Evolutionary conservation across 2,113 vertebrate genomes (phyloP).

Genomic region (Ochotona princeps): DNA sequence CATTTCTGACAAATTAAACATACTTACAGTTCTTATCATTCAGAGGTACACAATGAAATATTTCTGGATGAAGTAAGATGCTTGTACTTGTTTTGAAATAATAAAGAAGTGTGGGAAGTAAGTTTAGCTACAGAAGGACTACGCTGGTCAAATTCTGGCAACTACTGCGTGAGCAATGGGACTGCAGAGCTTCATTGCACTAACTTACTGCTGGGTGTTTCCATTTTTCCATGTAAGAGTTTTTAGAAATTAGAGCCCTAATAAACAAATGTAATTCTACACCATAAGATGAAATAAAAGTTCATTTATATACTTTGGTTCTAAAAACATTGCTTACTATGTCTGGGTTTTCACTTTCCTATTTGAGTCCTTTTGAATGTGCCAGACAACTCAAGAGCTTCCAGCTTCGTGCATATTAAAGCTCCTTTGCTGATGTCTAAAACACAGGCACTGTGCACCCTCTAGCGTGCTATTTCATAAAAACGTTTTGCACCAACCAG

Average conservation of each 20-base stretch:
- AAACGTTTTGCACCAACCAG: neutral
- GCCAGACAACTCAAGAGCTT: neutral
- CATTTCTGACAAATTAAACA: neutral
- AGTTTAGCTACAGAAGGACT: neutral
- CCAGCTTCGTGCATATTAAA: neutral
- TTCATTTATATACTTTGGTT: neutral
- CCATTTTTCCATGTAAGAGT: neutral
- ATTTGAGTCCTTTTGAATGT: neutral
- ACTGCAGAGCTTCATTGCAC: neutral
- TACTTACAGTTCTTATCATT: neutral
- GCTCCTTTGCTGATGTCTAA: neutral
- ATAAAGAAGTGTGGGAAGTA: neutral
- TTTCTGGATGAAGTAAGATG: conserved; percentile 23
- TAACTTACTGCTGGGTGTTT: neutral
- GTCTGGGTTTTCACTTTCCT: conserved; percentile 10
- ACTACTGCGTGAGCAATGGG: neutral
- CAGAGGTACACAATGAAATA: conserved; percentile 7
- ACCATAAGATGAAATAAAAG: conserved; percentile 7
- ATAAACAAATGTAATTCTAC: conserved; percentile 13
- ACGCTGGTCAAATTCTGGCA: neutral
- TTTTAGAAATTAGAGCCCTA: neutral
- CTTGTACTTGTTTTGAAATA: neutral
- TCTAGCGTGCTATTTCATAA: conserved; percentile 31
- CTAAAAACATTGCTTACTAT: neutral
- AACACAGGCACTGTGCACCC: conserved; percentile 48